phyloP scores from a whole-genome alignment of 2,113 vertebrate genomes.

The Tetraodon nigroviridis region DNA sequence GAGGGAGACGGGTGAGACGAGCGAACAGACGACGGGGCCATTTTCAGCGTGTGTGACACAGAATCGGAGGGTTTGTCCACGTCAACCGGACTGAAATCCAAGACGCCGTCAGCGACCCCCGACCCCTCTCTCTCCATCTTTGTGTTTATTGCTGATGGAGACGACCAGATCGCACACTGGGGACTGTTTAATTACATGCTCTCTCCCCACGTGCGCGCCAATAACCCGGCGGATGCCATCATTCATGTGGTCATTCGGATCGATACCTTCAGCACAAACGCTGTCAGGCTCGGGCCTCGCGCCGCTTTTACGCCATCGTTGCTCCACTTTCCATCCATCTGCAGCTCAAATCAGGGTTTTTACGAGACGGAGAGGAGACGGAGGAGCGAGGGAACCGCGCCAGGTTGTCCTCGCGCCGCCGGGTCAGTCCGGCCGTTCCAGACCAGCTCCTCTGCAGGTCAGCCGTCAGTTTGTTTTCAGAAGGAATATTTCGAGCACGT shows the following conservation, averaged over 20 bases:
- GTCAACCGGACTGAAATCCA: constrained; percentile 25
- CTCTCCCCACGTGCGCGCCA: constrained; percentile 49
- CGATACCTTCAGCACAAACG: constrained; percentile 47
- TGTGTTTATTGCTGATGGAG: constrained; percentile 59
- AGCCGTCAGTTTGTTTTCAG: no score
- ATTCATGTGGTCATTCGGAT: constrained; percentile 58
- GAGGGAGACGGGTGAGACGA: constrained; percentile 61
- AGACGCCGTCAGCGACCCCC: constrained; percentile 47
- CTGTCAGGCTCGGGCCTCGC: constrained; percentile 17
- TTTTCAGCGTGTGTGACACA: constrained; percentile 15
- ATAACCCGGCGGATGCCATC: constrained; percentile 60
- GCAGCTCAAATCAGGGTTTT: constrained; percentile 18
- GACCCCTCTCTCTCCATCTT: constrained; percentile 14
- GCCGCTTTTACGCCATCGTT: constrained; percentile 31
- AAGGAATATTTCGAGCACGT: no score
- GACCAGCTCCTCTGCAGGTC: no score
- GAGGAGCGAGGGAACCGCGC: neutral
- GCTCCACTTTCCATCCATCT: constrained; percentile 24
- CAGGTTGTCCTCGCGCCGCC: no score
- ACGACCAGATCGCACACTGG: constrained; percentile 58
- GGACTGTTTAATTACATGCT: constrained; percentile 66
- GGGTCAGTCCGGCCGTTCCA: no score
- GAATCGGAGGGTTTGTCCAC: no score
- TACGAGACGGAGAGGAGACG: neutral
- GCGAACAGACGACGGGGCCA: constrained; percentile 44